Base-by-base conservation (phyloP, 1,140 invertebrate genomes). In the Drosophila ercepeae region DNA sequence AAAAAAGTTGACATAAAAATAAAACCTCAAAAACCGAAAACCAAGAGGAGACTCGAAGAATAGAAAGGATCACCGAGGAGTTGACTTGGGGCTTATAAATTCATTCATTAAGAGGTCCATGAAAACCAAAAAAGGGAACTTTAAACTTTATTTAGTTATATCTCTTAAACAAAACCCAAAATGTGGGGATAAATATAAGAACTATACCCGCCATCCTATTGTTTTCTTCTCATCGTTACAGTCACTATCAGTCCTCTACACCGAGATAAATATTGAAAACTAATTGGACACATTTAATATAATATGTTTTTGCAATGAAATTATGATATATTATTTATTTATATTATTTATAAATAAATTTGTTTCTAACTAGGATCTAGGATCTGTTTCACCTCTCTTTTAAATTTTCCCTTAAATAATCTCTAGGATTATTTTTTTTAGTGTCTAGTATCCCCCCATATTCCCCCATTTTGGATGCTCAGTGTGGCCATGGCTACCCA, bases 401-500 rank as follows among this genome's bases (percentile, higher is more conserved):
- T n/a, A n/a, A n/a, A n/a, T n/a, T n/a, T n/a, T n/a, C n/a, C n/a
- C n/a, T n/a, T n/a, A n/a, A n/a, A n/a, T n/a, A n/a, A n/a, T n/a
- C n/a, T n/a, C 5, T 42, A 16, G 61, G 51, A 29, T 16, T 0
- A 11, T 45, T 44, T 44, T 11, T 5, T 4, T 1, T 0, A 44
- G 46, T 64, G 63, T 4, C 27, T 48, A 42, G 13, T 32, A 32
- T 32, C 23, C 21, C 18, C 41, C 50, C 36, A 59, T 60, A 23
- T 50, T 65, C 36, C 63, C 63, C 63, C 63, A 67, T 67, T 82
- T 82, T 72, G 82, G 76, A 75, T 78, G 84, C 71, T 59, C 74
- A 45, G 63, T 71, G 61, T 75, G 79, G 79, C 81, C 76, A 78
- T 71, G 71, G 86, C 64, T 83, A 91, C 89, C 89, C 86, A 91